These are phyloP conservation scores for Spodoptera littoralis DNA, from an alignment of 2,888 invertebrate genomes.

Conservation along the genomic window DNA sequence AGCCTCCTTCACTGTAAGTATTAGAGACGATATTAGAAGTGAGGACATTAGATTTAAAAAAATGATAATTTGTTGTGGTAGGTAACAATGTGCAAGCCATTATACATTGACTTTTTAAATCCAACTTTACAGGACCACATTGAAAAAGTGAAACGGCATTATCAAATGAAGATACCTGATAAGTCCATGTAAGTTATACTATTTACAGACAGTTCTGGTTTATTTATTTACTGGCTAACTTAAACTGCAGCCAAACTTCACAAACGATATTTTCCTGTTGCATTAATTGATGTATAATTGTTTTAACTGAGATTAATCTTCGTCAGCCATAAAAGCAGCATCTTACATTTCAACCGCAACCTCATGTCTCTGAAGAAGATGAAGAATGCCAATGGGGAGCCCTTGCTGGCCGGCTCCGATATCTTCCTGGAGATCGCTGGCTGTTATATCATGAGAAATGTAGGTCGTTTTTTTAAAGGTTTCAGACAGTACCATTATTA, in stretches of 20 bases:
- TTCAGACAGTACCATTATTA: too few species aligned
- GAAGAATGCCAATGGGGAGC: constrained; percentile 62
- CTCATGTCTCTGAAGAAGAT: constrained; percentile 72
- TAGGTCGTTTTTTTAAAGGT: constrained; percentile 48
- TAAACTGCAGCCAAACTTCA: too few species aligned
- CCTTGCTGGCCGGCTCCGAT: constrained; percentile 68
- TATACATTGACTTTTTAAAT: too few species aligned
- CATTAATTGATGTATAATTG: too few species aligned
- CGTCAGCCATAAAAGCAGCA: constrained; percentile 76
- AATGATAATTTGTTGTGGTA: too few species aligned
- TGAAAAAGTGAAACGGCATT: constrained; percentile 70
- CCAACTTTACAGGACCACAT: constrained; percentile 63
- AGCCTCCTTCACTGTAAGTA: constrained; percentile 66
- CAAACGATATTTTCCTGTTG: too few species aligned
- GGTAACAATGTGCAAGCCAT: too few species aligned
- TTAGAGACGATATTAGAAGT: too few species aligned
- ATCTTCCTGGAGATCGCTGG: constrained; percentile 77
- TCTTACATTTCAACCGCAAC: constrained; percentile 76
- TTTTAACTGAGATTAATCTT: too few species aligned
- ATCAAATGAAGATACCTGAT: constrained; percentile 61
- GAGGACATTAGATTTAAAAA: too few species aligned
- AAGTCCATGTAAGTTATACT: constrained; percentile 63
- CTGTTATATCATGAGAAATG: constrained; percentile 80
- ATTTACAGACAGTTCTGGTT: too few species aligned
- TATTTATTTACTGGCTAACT: too few species aligned